Conservation (phyloP, 2,888 invertebrate species). For the Drosophila quinaria region DNA sequence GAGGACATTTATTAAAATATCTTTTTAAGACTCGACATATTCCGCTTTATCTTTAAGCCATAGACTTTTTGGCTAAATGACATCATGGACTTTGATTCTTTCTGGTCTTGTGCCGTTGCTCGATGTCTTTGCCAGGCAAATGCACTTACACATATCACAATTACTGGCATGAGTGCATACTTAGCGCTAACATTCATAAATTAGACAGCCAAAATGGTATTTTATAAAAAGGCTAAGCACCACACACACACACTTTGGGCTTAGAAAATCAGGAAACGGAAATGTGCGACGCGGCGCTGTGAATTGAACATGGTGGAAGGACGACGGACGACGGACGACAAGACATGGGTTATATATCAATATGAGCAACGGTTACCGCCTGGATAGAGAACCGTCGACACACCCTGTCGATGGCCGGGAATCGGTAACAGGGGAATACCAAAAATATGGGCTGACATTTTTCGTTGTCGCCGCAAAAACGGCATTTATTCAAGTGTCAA, state of each 20-base stretch:
- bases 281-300: conserved; percentile 78
- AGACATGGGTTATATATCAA: conserved; percentile 71
- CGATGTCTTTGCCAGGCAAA: conserved; percentile 54
- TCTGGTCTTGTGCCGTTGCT: conserved; percentile 15
- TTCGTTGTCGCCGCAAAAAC: conserved; percentile 76
- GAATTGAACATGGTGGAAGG: conserved; percentile 74
- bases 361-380: conserved; percentile 39
- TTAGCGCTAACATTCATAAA: conserved; percentile 72
- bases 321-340: no score
- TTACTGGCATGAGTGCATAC: conserved; percentile 68
- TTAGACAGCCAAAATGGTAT: conserved; percentile 66
- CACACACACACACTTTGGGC: conserved; percentile 17
- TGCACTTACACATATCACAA: conserved; percentile 67
- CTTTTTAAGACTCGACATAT: neutral
- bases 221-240: conserved; percentile 73
- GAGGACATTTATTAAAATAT: neutral
- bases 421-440: conserved; percentile 22
- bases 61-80: conserved; percentile 42
- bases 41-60: conserved; percentile 4
- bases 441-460: conserved; percentile 70
- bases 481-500: conserved; percentile 84
- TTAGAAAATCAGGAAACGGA: conserved; percentile 79
- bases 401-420: conserved; percentile 32
- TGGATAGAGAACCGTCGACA: conserved; percentile 32
- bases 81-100: conserved; percentile 59